phyloP scores from a whole-genome alignment of 2,888 invertebrate genomes.

The Zele albiditarsus region DNA sequence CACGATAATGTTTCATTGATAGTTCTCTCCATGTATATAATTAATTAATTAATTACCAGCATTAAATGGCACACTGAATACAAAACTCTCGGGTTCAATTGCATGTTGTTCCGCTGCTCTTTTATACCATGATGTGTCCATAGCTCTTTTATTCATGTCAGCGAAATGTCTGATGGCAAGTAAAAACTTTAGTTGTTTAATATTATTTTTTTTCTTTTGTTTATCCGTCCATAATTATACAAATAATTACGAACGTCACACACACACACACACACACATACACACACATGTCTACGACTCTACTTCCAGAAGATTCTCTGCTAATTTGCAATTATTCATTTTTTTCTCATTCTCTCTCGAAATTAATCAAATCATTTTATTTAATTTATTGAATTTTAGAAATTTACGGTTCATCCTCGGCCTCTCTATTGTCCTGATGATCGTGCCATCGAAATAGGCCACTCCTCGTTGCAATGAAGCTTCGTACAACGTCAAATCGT shows the following conservation, averaged over 20 bases:
- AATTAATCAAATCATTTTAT: slow-evolving; percentile 32
- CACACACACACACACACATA: slow-evolving; percentile 4
- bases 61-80: slow-evolving; percentile 90
- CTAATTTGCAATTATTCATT: slow-evolving; percentile 32
- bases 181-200: slow-evolving; percentile 48
- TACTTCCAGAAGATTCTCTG: slow-evolving; percentile 31
- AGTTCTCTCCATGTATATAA: background rate
- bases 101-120: slow-evolving; percentile 92
- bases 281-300: slow-evolving; percentile 12
- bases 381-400: slow-evolving; percentile 47
- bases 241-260: slow-evolving; percentile 12
- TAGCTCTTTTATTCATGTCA: slow-evolving; percentile 85
- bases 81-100: slow-evolving; percentile 91
- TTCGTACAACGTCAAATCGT: slow-evolving; percentile 88
- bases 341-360: too few species aligned
- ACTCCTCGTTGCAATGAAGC: slow-evolving; percentile 93
- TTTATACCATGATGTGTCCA: slow-evolving; percentile 93
- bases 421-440: slow-evolving; percentile 76
- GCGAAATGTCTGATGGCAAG: slow-evolving; percentile 82
- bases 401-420: slow-evolving; percentile 82
- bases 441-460: slow-evolving; percentile 92
- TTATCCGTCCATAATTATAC: background rate
- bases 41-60: slow-evolving; percentile 73
- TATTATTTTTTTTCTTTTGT: slow-evolving; percentile 34
- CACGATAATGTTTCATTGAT: too few species aligned